Percentiles rank a stretch among this genome's conserved stretches.
These are phyloP conservation scores for Phalacrocorax aristotelis DNA, from an alignment of 2,113 vertebrate genomes.

Conservation along the genomic window DNA sequence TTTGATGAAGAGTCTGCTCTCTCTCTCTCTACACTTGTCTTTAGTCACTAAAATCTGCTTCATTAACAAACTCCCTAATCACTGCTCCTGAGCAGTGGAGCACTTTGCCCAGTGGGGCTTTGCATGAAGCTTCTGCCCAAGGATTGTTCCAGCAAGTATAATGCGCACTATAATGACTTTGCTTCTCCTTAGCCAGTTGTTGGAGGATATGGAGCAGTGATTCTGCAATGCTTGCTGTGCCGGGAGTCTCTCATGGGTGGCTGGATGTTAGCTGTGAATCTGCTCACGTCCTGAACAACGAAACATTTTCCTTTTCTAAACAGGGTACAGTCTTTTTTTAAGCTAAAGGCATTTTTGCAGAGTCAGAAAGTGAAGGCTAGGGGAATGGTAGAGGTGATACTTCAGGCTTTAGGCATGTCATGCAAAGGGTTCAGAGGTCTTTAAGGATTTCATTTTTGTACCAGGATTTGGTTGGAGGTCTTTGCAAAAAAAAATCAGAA, in stretches of 20 bases:
- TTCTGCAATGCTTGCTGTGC: background rate
- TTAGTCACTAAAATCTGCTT: slow-evolving; percentile 31
- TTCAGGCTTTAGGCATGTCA: background rate
- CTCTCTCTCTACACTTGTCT: background rate
- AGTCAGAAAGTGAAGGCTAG: background rate
- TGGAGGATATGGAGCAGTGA: background rate
- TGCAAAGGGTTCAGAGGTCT: background rate
- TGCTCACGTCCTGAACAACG: background rate
- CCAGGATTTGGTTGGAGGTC: background rate
- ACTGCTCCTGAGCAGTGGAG: background rate
- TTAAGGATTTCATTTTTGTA: background rate
- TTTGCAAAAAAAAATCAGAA: background rate
- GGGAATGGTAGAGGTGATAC: background rate
- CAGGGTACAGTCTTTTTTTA: background rate
- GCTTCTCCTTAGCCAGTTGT: slow-evolving; percentile 9
- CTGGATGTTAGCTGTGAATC: background rate
- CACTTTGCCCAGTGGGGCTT: slow-evolving; percentile 40
- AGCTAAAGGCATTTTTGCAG: background rate
- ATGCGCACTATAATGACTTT: background rate
- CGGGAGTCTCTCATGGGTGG: background rate
- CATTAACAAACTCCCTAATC: slow-evolving; percentile 58
- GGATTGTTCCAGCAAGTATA: background rate
- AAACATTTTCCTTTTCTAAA: background rate
- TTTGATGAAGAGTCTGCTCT: background rate
- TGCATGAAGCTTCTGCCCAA: slow-evolving; percentile 15